Evolutionary conservation across 2,888 invertebrate species (phyloP).

Genomic region (Lymantria monacha): DNA sequence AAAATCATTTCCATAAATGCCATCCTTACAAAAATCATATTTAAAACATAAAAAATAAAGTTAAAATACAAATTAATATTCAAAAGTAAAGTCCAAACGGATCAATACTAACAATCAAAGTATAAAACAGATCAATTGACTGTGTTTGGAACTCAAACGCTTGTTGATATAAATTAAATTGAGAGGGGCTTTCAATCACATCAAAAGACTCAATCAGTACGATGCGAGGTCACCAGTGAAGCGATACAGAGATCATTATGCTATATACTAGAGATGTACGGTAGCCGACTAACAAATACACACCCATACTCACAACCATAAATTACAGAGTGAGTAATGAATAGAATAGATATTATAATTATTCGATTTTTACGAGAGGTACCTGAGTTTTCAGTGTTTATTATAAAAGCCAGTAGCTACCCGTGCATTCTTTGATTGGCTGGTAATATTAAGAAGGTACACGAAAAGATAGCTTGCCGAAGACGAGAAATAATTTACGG

Average conservation of each 20-base stretch:
- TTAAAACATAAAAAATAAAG: background rate
- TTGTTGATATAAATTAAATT: conserved; percentile 30
- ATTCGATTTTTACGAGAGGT: too few relatives aligned
- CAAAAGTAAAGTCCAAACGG: background rate
- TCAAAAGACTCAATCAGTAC: conserved; percentile 37
- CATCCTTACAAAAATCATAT: background rate
- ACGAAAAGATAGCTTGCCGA: too few relatives aligned
- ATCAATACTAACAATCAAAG: background rate
- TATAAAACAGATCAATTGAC: conserved; percentile 6
- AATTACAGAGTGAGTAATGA: too few relatives aligned
- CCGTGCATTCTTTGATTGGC: too few relatives aligned
- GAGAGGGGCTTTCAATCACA: conserved; percentile 32
- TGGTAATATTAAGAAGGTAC: too few relatives aligned
- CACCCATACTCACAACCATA: background rate
- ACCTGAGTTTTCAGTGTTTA: too few relatives aligned
- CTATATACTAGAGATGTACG: conserved; percentile 14
- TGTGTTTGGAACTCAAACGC: conserved; percentile 11
- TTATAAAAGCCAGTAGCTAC: too few relatives aligned
- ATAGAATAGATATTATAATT: too few relatives aligned
- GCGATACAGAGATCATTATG: conserved; percentile 19
- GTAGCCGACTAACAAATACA: background rate
- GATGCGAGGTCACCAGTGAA: conserved; percentile 27
- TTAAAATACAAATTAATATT: background rate
- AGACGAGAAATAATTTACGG: too few relatives aligned
- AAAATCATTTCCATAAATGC: too few relatives aligned